Base-by-base conservation (phyloP, 2,888 invertebrate genomes). In the Monochamus alternatus region DNA sequence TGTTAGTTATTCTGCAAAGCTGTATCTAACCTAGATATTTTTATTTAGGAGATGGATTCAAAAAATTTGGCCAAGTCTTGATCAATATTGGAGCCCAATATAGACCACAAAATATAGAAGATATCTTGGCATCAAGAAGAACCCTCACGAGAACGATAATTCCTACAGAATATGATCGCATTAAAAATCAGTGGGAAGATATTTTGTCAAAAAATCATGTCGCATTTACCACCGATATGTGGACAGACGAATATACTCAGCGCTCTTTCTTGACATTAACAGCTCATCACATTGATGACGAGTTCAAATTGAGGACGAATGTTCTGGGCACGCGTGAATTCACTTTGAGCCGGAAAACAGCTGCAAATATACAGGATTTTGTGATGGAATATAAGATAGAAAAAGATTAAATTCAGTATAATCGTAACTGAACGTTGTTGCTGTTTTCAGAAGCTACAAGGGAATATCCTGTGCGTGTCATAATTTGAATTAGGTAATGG, bases 41-140 rank as follows among this genome's bases (percentile, higher is more conserved):
- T 65, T 44, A 65, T 65, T 65, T 65, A 65, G 65, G 65, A 65
- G 47, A 65, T 65, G 47, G 65, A 44, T 65, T 65, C 38, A 65
- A 65, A 12, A 51, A 44, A 65, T 65, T 65, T 65, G 65, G 44
- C 38, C 43, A 38, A 30, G 38, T n/a, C 22, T 38, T 65, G 22
- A 65, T 65, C 38, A 65, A 65, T 65, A 65, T 43, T 65, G 65
- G 65, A 22, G 65, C 65, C 22, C 9, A 65, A 51, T 65, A 65
- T 65, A 44, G 65, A 51, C 38, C 31, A 30, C 60, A 60, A 60
- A 60, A 60, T 60, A 60, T 60, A 31, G 22, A 60, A 60, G 60
- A 60, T 12, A 30, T 30, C 32, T 58, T 58, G 58, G 58, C 22
- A 58, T 58, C 58, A 22, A 58, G 14, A 58, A 58, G 58, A 14